Conservation (phyloP, 2,797 vertebrate genomes). For the Anisognathus igniventris region DNA sequence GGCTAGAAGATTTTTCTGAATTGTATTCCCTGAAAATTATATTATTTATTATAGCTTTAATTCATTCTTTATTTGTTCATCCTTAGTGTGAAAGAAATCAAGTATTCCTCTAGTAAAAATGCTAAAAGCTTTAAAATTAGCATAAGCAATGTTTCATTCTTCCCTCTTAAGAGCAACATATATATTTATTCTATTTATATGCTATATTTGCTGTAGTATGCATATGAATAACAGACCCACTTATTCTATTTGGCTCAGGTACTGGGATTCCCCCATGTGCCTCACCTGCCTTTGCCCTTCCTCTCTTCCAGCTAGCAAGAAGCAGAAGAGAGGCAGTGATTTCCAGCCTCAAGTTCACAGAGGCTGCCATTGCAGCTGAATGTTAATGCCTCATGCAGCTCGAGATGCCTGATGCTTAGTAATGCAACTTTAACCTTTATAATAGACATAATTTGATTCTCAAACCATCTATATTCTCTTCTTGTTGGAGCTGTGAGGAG, state of each 20-base stretch:
- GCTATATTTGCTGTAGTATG: neutral
- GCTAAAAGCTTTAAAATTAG: neutral
- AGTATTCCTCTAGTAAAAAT: neutral
- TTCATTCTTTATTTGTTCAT: neutral
- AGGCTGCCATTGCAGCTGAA: neutral
- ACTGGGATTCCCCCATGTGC: neutral
- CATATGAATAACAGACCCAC: neutral
- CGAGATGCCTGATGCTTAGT: neutral
- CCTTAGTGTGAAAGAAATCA: neutral
- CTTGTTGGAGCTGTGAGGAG: conserved; percentile 26
- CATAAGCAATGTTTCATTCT: neutral
- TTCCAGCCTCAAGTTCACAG: neutral
- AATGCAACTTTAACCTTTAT: conserved; percentile 50
- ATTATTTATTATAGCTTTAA: neutral
- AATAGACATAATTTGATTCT: conserved; percentile 23
- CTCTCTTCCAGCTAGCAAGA: neutral
- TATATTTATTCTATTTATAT: neutral
- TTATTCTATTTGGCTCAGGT: neutral
- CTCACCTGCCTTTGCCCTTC: neutral
- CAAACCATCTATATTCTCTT: neutral
- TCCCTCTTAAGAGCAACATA: neutral
- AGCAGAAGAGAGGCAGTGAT: neutral
- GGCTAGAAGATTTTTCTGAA: neutral
- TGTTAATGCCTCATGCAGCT: neutral
- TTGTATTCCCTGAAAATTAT: neutral